phyloP scores from a whole-genome alignment of 2,888 invertebrate genomes.

The Druceiella hillmani region DNA sequence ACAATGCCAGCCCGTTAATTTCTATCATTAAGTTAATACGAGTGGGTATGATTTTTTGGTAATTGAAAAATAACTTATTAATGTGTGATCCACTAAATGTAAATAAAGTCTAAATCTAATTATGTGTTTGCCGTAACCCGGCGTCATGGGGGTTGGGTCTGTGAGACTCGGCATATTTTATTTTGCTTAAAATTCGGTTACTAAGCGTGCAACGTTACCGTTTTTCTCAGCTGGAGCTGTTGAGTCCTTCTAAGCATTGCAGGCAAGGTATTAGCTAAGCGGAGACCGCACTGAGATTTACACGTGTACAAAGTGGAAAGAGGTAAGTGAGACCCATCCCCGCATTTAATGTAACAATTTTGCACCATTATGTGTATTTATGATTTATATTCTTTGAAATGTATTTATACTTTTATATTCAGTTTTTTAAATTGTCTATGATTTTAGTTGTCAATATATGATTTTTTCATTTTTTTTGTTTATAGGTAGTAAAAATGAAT shows the following conservation, averaged over 20 bases:
- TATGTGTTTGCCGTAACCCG: too few relatives aligned
- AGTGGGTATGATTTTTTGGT: too few relatives aligned
- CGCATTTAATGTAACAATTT: conserved; percentile 14
- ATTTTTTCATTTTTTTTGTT: conserved; percentile 14
- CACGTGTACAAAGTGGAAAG: conserved; percentile 15
- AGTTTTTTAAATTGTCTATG: too few relatives aligned
- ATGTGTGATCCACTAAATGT: too few relatives aligned
- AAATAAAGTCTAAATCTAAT: too few relatives aligned
- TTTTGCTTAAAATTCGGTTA: too few relatives aligned
- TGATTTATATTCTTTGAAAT: conserved; percentile 12
- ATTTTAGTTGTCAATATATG: conserved; percentile 11
- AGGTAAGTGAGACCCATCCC: conserved; percentile 16
- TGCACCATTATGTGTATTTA: conserved; percentile 12
- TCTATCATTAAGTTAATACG: too few relatives aligned
- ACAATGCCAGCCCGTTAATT: too few relatives aligned
- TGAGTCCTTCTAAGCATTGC: conserved; percentile 16
- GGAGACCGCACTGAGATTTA: conserved; percentile 15
- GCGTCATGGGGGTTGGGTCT: too few relatives aligned
- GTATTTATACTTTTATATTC: conserved; percentile 11
- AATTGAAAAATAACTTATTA: too few relatives aligned
- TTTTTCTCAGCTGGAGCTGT: conserved; percentile 16
- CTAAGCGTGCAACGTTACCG: conserved; percentile 10
- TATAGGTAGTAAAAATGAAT: conserved; percentile 12
- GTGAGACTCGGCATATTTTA: too few relatives aligned
- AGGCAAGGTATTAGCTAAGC: conserved; percentile 14